phyloP scores from a whole-genome alignment of 1,140 invertebrate species.

The Papilio machaon region DNA sequence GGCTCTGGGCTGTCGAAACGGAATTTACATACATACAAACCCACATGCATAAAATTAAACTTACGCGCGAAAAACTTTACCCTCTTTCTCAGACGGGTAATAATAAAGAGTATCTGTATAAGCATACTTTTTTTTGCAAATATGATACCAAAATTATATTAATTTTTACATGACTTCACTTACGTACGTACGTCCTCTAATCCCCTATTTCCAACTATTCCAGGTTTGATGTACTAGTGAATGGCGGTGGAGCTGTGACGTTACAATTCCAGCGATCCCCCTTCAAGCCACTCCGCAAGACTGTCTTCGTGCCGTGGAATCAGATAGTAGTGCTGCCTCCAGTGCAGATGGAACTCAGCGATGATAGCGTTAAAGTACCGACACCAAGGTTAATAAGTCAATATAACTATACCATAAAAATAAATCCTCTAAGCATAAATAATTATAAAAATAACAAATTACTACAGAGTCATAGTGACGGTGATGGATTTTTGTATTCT shows the following conservation, averaged over 20 bases:
- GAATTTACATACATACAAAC: too few relatives aligned
- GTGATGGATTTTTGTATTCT: too few relatives aligned
- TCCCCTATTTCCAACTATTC: constrained; percentile 30
- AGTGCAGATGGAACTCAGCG: constrained; percentile 92
- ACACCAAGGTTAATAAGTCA: constrained; percentile 79
- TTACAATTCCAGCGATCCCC: constrained; percentile 97
- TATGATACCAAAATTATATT: too few relatives aligned
- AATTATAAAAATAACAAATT: background rate
- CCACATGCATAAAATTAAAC: too few relatives aligned
- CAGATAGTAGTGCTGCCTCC: constrained; percentile 95
- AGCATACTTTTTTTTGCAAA: too few relatives aligned
- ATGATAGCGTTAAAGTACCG: constrained; percentile 85
- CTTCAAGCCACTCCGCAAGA: constrained; percentile 92
- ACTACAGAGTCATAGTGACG: too few relatives aligned
- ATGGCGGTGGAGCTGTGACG: constrained; percentile 98
- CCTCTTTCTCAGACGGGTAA: too few relatives aligned
- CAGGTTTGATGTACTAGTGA: constrained; percentile 99
- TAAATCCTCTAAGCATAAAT: background rate
- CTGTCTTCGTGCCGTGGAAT: constrained; percentile 97
- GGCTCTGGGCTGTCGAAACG: too few relatives aligned
- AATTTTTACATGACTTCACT: background rate
- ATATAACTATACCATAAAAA: background rate
- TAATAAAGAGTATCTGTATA: too few relatives aligned
- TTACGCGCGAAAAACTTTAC: too few relatives aligned
- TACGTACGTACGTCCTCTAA: constrained; percentile 4